phyloP scores from a whole-genome alignment of 2,113 vertebrate genomes.

The Dipodomys ordii region DNA sequence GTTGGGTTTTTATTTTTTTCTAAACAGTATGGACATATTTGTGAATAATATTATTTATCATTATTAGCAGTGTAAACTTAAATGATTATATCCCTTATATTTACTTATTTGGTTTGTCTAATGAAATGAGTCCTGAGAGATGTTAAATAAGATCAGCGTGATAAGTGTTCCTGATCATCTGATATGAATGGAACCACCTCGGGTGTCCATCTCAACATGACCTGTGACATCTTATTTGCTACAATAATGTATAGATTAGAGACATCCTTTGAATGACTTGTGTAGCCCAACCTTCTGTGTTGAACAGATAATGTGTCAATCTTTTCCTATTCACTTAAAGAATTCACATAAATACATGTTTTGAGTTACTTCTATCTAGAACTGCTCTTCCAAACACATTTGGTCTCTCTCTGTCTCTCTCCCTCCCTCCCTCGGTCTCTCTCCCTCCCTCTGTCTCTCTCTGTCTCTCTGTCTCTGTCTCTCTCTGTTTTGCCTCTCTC shows the following conservation, averaged over 20 bases:
- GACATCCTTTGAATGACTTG: background rate
- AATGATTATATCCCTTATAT: background rate
- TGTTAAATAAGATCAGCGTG: no score
- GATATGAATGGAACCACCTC: fast-evolving
- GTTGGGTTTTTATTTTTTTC: background rate
- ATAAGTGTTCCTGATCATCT: background rate
- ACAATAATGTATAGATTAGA: background rate
- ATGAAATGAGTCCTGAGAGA: background rate
- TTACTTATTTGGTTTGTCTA: background rate
- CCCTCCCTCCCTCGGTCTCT: no score
- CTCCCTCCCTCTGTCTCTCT: no score
- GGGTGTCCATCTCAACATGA: fast-evolving
- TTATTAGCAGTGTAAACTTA: background rate
- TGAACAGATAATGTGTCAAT: background rate
- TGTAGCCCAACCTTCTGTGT: background rate
- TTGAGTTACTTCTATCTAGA: background rate
- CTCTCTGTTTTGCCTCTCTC: no score
- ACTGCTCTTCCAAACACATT: background rate
- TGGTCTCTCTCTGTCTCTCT: no score
- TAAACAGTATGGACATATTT: background rate
- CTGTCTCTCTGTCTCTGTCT: no score
- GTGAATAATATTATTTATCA: background rate
- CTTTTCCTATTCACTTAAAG: background rate
- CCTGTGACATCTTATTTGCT: background rate
- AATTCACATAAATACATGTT: background rate